phyloP scores from a whole-genome alignment of 2,113 vertebrate genomes.

The Leptodactylus fuscus region DNA sequence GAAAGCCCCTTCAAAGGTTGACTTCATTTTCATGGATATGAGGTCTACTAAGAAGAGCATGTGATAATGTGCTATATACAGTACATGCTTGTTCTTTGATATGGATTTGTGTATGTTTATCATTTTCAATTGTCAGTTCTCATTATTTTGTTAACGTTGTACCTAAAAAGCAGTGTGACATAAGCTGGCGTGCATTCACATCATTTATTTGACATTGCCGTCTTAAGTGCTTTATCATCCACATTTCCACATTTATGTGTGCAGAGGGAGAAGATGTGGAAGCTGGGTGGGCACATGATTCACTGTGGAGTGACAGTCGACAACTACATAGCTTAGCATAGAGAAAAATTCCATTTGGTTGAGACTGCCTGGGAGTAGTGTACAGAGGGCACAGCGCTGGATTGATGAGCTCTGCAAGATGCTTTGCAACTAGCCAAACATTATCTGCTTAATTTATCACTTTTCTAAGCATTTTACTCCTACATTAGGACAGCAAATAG shows the following conservation, averaged over 20 bases:
- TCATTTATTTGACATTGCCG: background rate
- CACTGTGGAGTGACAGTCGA: conserved; percentile 49
- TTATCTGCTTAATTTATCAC: conserved; percentile 69
- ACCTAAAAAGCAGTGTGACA: background rate
- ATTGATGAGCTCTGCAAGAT: conserved; percentile 65
- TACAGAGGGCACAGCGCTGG: background rate
- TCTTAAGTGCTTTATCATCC: background rate
- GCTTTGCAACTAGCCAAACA: conserved; percentile 57
- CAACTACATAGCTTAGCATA: conserved; percentile 21
- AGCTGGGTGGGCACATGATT: conserved; percentile 52
- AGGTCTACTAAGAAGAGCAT: too few species aligned
- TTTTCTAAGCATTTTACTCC: conserved; percentile 58
- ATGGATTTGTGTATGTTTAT: too few species aligned
- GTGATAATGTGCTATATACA: too few species aligned
- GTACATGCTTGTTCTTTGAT: too few species aligned
- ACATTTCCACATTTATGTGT: background rate
- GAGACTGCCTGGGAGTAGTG: conserved; percentile 33
- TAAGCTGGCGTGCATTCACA: background rate
- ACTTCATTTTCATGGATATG: too few species aligned
- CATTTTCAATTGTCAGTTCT: background rate
- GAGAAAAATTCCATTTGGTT: conserved; percentile 22
- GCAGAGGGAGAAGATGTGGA: background rate
- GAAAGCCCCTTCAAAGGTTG: too few species aligned
- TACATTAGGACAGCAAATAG: conserved; percentile 68
- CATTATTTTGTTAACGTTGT: background rate